These are phyloP conservation scores for Saturnia japonica DNA, from an alignment of 2,888 invertebrate genomes.

Conservation along the genomic window DNA sequence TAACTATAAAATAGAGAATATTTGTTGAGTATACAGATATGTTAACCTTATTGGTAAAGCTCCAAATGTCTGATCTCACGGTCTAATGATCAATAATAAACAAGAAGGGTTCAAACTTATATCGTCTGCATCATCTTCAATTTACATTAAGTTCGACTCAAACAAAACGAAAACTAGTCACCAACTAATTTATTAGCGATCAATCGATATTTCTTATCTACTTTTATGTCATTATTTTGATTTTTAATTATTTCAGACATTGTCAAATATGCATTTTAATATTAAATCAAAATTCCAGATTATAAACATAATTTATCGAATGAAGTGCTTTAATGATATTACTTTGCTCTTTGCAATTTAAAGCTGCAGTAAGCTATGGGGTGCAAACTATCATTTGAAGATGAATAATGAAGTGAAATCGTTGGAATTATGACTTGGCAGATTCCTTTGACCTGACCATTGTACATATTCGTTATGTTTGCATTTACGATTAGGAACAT, in stretches of 20 bases:
- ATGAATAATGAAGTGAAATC: constrained; percentile 74
- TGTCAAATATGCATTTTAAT: background rate
- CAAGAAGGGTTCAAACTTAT: background rate
- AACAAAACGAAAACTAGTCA: background rate
- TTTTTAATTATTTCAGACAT: constrained; percentile 13
- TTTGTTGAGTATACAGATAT: background rate
- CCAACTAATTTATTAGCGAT: background rate
- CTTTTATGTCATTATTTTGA: no score
- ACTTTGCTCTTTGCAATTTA: constrained; percentile 45
- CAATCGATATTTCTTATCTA: no score
- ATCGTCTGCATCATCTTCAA: background rate
- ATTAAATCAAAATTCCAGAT: constrained; percentile 6
- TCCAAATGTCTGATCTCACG: background rate
- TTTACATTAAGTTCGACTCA: background rate
- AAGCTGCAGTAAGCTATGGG: constrained; percentile 69
- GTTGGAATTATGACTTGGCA: constrained; percentile 75
- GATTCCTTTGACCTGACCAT: constrained; percentile 65
- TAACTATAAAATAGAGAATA: background rate
- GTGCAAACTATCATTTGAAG: constrained; percentile 79
- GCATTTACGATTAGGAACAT: constrained; percentile 14
- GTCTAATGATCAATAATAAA: background rate
- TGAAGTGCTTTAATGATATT: constrained; percentile 31
- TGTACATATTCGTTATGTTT: constrained; percentile 41
- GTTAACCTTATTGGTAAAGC: background rate
- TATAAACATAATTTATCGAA: constrained; percentile 22